These are phyloP conservation scores for Flexamia atlantica DNA, from an alignment of 2,888 invertebrate genomes.

Conservation along the genomic window DNA sequence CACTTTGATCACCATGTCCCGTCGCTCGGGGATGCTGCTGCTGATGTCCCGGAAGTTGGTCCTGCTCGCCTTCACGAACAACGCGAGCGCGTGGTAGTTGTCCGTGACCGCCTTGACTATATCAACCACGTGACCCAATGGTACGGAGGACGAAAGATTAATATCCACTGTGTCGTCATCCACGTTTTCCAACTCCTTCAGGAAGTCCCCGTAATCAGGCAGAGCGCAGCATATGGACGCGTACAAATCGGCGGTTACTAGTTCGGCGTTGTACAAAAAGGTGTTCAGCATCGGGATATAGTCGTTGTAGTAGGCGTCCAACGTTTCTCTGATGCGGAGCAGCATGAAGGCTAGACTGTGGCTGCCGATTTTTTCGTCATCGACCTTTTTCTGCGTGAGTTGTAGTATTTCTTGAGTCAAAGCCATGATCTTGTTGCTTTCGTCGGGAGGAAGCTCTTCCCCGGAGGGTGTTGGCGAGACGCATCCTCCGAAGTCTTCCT, in stretches of 20 bases:
- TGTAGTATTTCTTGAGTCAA: background rate
- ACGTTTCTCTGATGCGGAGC: background rate
- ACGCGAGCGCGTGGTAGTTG: background rate
- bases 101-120: background rate
- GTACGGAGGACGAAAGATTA: background rate
- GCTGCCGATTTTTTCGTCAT: conserved; percentile 7
- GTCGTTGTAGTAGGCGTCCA: conserved; percentile 1
- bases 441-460: background rate
- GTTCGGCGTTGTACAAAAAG: background rate
- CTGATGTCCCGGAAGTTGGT: background rate
- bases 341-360: conserved; percentile 14
- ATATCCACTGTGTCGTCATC: background rate
- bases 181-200: background rate
- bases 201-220: background rate
- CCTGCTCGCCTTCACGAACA: conserved; percentile 7
- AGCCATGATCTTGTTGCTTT: background rate
- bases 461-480: background rate
- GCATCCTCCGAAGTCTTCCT: too few species aligned
- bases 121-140: background rate
- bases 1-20: background rate
- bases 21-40: background rate
- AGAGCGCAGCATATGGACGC: background rate
- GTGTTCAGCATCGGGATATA: conserved; percentile 1
- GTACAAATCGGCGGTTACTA: background rate
- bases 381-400: background rate